Conservation (phyloP, 2,113 vertebrate genomes). For the Serinus canaria region DNA sequence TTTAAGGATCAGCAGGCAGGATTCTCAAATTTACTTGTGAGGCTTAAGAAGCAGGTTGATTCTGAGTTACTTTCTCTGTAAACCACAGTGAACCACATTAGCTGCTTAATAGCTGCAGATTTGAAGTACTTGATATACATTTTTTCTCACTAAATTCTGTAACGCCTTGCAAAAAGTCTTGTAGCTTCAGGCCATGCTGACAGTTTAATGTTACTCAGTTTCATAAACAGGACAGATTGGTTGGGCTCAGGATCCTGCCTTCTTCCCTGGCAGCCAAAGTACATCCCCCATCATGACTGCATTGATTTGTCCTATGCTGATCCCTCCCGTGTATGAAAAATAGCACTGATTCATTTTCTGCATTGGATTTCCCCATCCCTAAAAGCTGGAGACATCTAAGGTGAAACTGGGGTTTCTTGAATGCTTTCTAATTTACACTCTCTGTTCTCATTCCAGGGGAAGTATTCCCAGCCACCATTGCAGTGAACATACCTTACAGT, state of each 20-base stretch:
- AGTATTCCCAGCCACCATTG: neutral
- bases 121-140: neutral
- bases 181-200: neutral
- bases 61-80: neutral
- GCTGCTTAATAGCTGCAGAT: neutral
- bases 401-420: neutral
- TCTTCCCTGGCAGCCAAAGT: neutral
- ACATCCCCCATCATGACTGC: neutral
- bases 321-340: neutral
- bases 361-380: neutral
- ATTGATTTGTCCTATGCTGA: neutral
- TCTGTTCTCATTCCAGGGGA: slow-evolving; percentile 61
- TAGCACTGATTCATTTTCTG: neutral
- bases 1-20: neutral
- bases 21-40: neutral
- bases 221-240: neutral
- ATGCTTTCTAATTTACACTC: neutral
- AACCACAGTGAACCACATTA: neutral
- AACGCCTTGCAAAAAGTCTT: neutral
- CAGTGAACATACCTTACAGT: fast-evolving
- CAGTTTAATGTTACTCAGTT: neutral
- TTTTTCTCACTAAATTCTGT: neutral
- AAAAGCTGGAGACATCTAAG: neutral
- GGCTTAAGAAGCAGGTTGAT: neutral
- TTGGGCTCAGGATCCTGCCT: neutral